These are phyloP conservation scores for Taurulus bubalis DNA, from an alignment of 2,113 vertebrate genomes.

Conservation along the genomic window DNA sequence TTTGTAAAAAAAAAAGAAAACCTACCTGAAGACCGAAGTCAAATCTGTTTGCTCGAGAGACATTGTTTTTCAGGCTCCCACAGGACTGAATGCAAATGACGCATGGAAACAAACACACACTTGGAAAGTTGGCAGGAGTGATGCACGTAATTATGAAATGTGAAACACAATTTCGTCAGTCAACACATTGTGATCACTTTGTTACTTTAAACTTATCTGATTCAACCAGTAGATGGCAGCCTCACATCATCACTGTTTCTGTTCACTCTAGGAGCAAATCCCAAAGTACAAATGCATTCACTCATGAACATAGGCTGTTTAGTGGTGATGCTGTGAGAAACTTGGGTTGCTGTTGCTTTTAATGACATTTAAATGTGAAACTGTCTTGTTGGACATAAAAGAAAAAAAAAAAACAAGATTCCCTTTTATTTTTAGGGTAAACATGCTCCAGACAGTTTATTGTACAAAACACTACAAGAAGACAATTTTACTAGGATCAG, in stretches of 20 bases:
- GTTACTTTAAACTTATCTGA: not conserved
- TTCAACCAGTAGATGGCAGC: conserved; percentile 49
- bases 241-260: not conserved
- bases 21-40: too few species aligned
- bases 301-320: not conserved
- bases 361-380: not conserved
- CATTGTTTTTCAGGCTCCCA: too few species aligned
- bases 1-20: too few species aligned
- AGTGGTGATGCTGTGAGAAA: not conserved
- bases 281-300: not conserved
- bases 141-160: not conserved
- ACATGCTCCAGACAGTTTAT: not conserved
- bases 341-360: not conserved
- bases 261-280: not conserved
- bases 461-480: not conserved
- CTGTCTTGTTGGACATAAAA: not conserved
- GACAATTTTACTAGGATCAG: not conserved
- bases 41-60: too few species aligned
- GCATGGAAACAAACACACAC: too few species aligned
- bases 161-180: too few species aligned
- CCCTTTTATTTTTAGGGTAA: not conserved
- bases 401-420: not conserved
- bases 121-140: too few species aligned
- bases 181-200: too few species aligned
- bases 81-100: too few species aligned